Evolutionary conservation across 1,140 invertebrate genomes (phyloP), one percentile per base, ranked within the genome.

Genomic region (Lepidurus apus): DNA sequence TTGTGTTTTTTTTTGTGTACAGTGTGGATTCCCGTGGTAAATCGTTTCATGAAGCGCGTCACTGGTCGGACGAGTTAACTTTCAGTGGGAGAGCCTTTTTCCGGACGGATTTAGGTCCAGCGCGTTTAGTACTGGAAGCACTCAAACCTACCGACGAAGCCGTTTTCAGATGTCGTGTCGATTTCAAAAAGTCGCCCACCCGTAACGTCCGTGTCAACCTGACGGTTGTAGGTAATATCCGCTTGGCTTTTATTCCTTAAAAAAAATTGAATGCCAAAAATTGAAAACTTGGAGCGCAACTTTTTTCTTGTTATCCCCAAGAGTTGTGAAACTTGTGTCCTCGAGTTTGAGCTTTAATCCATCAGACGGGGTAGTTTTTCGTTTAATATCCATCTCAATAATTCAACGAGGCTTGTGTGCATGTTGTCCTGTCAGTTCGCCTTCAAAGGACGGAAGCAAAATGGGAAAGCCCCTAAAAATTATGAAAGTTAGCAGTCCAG

Each of bases 171-270:
- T 96, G 94, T 86, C 87, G 94, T 74, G 93, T 95, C 7, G 94
- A 96, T 85, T 96, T 95, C 85, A 89, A 89, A 73, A 93, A 95
- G 84, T 94, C 93, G 0, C 93, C 93, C 0, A 95, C 93, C 0
- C 88, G 92, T 81, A 95, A 95, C 84, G 87, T 91, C 76, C 92
- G 92, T 86, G 90, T 95, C 84, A 94, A 94, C 84, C 90, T 96
- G 78, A 94, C 92, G 76, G 91, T 96, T 81, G 93, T 95, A 74
- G 90, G 93, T 94, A 87, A 92, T 91, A 90, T 65, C 17, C 7
- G 21, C 13, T 11, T 17, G 53, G 17, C 7, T 65, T n/a, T 4
- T 17, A n/a, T 65, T 65, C 21, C 53, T 65, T 13, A 77, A 76
- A 26, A 79, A 24, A 77, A 24, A 65, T 10, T 79, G 6, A 83